Conservation (phyloP, 2,888 invertebrate genomes). For the Euplagia quadripunctaria region DNA sequence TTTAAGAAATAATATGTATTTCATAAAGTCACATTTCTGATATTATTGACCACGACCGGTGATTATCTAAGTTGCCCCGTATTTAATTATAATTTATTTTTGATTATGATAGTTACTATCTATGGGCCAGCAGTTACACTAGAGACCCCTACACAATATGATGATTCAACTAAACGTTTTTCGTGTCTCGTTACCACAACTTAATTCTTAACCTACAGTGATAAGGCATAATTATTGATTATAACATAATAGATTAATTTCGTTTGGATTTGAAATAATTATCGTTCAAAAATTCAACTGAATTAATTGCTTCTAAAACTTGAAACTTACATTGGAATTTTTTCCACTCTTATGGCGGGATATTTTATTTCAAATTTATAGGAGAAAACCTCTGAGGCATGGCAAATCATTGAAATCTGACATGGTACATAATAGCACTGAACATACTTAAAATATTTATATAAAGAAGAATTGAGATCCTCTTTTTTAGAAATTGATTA, state of each 20-base stretch:
- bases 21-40: background rate
- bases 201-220: constrained; percentile 53
- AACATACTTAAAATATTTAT: background rate
- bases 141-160: constrained; percentile 20
- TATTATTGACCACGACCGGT: background rate
- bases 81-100: background rate
- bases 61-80: background rate
- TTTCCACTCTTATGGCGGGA: background rate
- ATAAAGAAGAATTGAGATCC: background rate
- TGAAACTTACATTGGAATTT: background rate
- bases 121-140: constrained; percentile 20
- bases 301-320: background rate
- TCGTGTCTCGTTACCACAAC: constrained; percentile 50
- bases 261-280: background rate
- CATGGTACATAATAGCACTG: background rate
- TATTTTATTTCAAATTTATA: background rate
- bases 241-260: constrained; percentile 32
- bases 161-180: constrained; percentile 40
- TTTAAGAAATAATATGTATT: background rate
- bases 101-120: constrained; percentile 5
- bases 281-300: background rate
- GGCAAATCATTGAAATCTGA: too few species aligned
- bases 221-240: constrained; percentile 59
- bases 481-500: background rate
- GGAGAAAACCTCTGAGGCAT: too few species aligned